Conservation (phyloP, 2,888 invertebrate genomes). For the Thelaira solivaga region DNA sequence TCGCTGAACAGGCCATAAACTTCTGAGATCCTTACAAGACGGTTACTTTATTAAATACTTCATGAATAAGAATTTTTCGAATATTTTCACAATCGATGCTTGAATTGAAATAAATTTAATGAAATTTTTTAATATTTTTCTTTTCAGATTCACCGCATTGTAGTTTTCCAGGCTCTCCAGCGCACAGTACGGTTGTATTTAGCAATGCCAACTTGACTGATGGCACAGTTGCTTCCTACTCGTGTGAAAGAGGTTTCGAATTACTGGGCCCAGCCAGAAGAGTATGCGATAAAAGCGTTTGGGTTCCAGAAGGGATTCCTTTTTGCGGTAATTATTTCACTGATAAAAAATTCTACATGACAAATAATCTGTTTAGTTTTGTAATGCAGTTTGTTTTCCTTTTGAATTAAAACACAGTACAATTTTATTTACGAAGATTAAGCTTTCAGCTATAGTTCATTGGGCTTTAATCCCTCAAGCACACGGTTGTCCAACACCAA, state of each 20-base stretch:
- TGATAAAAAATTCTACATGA: no score
- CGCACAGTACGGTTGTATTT: slow-evolving; percentile 89
- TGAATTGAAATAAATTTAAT: neutral
- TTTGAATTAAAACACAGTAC: no score
- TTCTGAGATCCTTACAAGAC: no score
- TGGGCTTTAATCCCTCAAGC: no score
- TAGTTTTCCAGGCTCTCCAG: slow-evolving; percentile 93
- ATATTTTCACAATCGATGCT: neutral
- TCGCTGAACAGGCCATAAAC: no score
- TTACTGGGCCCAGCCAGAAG: slow-evolving; percentile 91
- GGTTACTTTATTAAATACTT: no score
- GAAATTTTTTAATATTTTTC: neutral
- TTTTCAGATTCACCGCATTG: slow-evolving; percentile 78
- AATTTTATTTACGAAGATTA: no score
- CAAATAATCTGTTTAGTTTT: no score
- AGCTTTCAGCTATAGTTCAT: no score
- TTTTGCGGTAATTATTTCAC: slow-evolving; percentile 91
- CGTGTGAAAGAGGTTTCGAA: slow-evolving; percentile 93
- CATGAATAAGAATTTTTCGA: no score
- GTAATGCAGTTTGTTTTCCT: no score
- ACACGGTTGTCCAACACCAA: no score
- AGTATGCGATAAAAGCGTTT: slow-evolving; percentile 86
- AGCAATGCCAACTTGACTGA: slow-evolving; percentile 80
- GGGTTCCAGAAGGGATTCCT: slow-evolving; percentile 94
- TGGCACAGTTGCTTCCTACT: slow-evolving; percentile 86